A percentile compares a stretch with the other conserved stretches of the same genome.
These are phyloP conservation scores for Australoheros scitulus DNA, from an alignment of 2,113 vertebrate genomes.

Conservation along the genomic window DNA sequence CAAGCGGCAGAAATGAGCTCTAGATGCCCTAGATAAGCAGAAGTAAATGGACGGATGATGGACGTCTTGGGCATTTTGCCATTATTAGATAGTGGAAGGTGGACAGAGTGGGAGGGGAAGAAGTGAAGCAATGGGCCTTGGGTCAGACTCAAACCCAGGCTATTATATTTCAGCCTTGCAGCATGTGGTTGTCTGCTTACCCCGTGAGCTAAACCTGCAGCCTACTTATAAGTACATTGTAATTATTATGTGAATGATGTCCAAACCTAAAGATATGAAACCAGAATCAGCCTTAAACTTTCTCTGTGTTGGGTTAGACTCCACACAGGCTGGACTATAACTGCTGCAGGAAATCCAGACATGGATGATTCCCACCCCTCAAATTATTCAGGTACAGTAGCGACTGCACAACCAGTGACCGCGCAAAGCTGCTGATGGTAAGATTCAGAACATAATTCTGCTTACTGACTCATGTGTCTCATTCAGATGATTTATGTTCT, in stretches of 20 bases:
- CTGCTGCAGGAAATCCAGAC: background rate
- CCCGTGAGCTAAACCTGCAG: background rate
- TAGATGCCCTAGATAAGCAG: no score
- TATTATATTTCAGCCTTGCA: background rate
- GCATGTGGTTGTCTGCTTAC: background rate
- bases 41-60: no score
- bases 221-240: background rate
- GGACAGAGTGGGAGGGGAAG: background rate
- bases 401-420: background rate
- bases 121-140: background rate
- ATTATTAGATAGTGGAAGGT: no score
- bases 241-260: background rate
- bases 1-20: no score
- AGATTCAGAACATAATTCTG: slow-evolving; percentile 53
- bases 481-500: slow-evolving; percentile 68
- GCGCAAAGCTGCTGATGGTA: slow-evolving; percentile 46
- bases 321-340: background rate
- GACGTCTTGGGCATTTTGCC: background rate
- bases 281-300: background rate
- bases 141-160: background rate
- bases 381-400: background rate
- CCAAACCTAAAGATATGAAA: background rate
- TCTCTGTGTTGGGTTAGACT: background rate
- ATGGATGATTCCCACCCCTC: background rate
- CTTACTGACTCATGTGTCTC: slow-evolving; percentile 59